A percentile compares a stretch with the other conserved stretches of the same genome.
Conservation (phyloP, 2,113 vertebrate genomes). For the Burhinus bistriatus region DNA sequence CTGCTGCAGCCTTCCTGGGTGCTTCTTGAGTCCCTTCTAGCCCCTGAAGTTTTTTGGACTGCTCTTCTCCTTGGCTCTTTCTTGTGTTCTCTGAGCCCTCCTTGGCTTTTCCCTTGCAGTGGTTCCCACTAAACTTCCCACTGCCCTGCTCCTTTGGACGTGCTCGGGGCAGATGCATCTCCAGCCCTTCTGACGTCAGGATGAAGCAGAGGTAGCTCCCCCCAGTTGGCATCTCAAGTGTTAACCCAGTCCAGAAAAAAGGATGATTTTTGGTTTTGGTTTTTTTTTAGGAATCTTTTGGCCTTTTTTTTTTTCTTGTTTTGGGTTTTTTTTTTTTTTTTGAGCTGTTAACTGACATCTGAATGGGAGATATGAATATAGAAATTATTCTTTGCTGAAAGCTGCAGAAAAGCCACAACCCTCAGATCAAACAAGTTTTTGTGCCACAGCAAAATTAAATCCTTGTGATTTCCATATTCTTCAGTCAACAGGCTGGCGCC, state of each 20-base stretch:
- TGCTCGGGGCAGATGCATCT: rapidly evolving
- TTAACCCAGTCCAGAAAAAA: background rate
- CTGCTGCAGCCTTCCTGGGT: background rate
- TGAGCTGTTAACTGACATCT: conserved; percentile 9
- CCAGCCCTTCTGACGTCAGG: background rate
- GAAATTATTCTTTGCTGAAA: conserved; percentile 17
- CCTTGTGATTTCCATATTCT: conserved; percentile 53
- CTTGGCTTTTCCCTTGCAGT: background rate
- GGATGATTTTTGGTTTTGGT: no score
- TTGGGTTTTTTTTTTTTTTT: background rate
- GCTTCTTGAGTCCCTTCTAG: background rate
- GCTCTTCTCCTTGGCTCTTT: background rate
- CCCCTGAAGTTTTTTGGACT: background rate
- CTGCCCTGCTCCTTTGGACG: background rate
- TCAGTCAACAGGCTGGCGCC: conserved; percentile 39
- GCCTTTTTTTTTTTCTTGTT: background rate
- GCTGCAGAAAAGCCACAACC: conserved; percentile 44
- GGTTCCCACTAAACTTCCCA: background rate
- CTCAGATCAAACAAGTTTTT: conserved; percentile 42
- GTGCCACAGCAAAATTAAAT: conserved; percentile 43
- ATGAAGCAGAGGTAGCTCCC: background rate
- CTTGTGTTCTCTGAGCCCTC: background rate
- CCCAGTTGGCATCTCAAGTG: background rate
- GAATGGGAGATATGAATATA: conserved; percentile 5
- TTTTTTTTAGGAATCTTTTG: background rate